Base-by-base conservation (phyloP, 2,113 vertebrate species). In the Phyllostomus discolor region DNA sequence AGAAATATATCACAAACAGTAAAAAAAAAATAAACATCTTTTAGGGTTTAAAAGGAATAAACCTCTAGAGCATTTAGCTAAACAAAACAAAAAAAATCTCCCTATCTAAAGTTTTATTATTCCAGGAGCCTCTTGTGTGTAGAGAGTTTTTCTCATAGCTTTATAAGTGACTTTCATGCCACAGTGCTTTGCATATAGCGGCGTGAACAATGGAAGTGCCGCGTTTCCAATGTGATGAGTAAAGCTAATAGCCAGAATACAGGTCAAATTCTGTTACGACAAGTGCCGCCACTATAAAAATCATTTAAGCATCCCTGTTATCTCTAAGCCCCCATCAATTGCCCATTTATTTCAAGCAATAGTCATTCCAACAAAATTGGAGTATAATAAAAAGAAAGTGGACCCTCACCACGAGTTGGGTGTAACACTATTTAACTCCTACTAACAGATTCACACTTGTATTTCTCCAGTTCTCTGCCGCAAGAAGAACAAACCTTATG, bases 151-250 rank as follows among this genome's bases (percentile, higher is more conserved):
- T n/a, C 41, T 17, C 59, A 31, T 12, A 48, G 35, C 78, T 95
- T 88, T 80, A 1, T 79, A 96, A 96, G 96, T 97, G 97, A 96
- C 96, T 97, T 97, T 98, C 94, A 97, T 70, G 91, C 97, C 91
- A 95, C 94, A 86, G 41, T 88, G 88, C 96, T 95, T 96, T 90
- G 86, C 92, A 70, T 91, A 89, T 81, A 95, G 95, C 70, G 82
- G 54, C 90, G 83, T 72, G 96, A 97, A 95, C 96, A 95, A 57
- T 96, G 75, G 81, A 94, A 91, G 54, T 91, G 94, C 92, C 90
- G 85, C 67, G 94, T 90, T 92, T 96, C 92, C 92, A 91, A 19
- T 46, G 76, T 93, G 92, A 92, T 96, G 97, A 96, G 92, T 96
- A 96, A 95, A 97, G 91, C 84, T 91, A 88, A 93, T 95, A 96